phyloP scores from a whole-genome alignment of 2,797 vertebrate genomes.

The Eulemur coronatus region DNA sequence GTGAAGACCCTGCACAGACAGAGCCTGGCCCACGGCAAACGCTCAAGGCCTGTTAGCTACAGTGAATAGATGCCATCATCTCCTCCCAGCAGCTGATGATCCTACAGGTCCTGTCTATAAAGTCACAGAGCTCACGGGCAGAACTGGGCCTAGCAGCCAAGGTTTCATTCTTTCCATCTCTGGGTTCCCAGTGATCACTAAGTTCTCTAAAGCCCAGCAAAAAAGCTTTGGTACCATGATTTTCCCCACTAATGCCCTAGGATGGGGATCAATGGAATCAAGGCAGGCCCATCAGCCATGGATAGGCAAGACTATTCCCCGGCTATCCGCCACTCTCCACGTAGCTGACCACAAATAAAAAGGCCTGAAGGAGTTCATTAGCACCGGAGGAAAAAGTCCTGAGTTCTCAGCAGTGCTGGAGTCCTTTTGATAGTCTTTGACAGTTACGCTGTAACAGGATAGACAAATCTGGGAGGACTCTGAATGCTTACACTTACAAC shows the following conservation, averaged over 20 bases:
- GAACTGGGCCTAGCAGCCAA: background rate
- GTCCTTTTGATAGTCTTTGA: background rate
- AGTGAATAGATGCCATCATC: background rate
- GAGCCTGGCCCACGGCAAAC: background rate
- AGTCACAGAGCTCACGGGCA: background rate
- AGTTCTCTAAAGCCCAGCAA: background rate
- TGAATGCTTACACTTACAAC: background rate
- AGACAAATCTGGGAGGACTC: background rate
- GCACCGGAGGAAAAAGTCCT: background rate
- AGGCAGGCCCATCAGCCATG: background rate
- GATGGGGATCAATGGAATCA: constrained; percentile 8
- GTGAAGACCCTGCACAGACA: background rate
- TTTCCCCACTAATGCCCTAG: background rate
- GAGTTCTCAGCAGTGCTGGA: background rate
- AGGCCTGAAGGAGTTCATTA: constrained; percentile 26
- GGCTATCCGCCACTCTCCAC: background rate
- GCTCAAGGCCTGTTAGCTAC: background rate
- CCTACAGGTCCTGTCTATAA: background rate
- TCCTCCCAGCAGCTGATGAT: background rate
- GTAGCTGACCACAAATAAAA: constrained; percentile 33
- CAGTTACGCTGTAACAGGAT: background rate
- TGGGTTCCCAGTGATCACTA: background rate
- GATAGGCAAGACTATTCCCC: background rate
- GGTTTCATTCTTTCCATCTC: background rate
- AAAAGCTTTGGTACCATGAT: background rate